Conservation (phyloP, 2,888 invertebrate genomes). For the Nemurella pictetii region DNA sequence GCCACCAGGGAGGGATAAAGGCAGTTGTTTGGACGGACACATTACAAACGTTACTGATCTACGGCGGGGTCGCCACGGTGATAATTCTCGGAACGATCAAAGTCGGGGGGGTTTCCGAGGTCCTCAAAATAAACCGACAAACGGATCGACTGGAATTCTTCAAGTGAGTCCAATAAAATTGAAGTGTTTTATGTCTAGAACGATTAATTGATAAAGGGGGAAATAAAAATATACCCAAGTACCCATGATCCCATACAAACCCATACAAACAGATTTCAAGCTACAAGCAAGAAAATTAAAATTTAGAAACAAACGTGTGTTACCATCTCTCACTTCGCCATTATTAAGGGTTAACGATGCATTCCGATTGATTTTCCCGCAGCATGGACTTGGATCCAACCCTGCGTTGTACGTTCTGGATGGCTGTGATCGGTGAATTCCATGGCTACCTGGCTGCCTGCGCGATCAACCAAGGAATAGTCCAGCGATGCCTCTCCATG, state of each 20-base stretch:
- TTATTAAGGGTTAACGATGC: too few relatives aligned
- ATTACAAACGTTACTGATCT: slow-evolving; percentile 73
- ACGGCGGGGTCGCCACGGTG: slow-evolving; percentile 68
- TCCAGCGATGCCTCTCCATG: slow-evolving; percentile 79
- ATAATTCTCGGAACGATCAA: slow-evolving; percentile 66
- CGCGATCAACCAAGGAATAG: slow-evolving; percentile 85
- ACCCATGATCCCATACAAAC: too few relatives aligned
- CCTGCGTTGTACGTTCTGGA: slow-evolving; percentile 81
- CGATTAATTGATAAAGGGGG: too few relatives aligned
- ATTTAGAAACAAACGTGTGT: too few relatives aligned
- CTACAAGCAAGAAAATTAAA: too few relatives aligned
- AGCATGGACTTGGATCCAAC: slow-evolving; percentile 79
- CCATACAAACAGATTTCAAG: too few relatives aligned
- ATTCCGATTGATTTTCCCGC: too few relatives aligned
- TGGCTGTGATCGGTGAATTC: slow-evolving; percentile 74
- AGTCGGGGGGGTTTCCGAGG: slow-evolving; percentile 65
- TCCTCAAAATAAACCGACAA: slow-evolving; percentile 62
- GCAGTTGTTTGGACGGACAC: slow-evolving; percentile 83
- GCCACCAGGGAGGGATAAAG: slow-evolving; percentile 70
- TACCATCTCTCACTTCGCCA: too few relatives aligned
- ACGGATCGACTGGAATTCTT: slow-evolving; percentile 72
- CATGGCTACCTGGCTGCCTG: slow-evolving; percentile 80
- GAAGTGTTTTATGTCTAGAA: too few relatives aligned
- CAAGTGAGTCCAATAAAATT: slow-evolving; percentile 69
- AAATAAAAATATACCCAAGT: too few relatives aligned